Conservation (phyloP, 2,888 invertebrate species). For the Oxystoma pomonae region DNA sequence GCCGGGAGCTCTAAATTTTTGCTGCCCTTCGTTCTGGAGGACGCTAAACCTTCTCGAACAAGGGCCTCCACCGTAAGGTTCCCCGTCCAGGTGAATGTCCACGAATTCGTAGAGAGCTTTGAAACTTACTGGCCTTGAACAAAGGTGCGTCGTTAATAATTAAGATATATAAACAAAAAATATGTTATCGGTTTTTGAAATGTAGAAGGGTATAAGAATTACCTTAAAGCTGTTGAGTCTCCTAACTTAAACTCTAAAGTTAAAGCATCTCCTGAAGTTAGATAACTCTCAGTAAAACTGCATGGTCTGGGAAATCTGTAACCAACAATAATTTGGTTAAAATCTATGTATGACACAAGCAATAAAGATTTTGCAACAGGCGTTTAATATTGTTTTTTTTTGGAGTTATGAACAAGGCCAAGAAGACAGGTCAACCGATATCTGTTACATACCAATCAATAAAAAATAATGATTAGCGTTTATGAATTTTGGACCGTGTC, state of each 20-base stretch:
- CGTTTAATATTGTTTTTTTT: no score
- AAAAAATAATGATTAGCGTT: no score
- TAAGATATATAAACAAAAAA: neutral
- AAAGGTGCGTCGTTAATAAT: no score
- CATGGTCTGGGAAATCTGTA: slow-evolving; percentile 64
- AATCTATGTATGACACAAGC: no score
- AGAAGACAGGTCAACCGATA: no score
- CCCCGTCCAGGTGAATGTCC: slow-evolving; percentile 80
- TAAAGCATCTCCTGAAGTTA: slow-evolving; percentile 75
- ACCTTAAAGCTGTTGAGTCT: slow-evolving; percentile 83
- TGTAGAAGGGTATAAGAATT: slow-evolving; percentile 35
- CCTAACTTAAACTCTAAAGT: slow-evolving; percentile 75
- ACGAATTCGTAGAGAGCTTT: slow-evolving; percentile 86
- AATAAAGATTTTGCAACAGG: no score
- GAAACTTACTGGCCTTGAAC: slow-evolving; percentile 76
- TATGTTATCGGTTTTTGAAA: no score
- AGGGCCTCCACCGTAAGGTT: slow-evolving; percentile 67
- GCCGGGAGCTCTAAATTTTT: slow-evolving; percentile 73
- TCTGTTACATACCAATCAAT: no score
- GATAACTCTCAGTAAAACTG: slow-evolving; percentile 71
- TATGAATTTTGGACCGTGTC: no score
- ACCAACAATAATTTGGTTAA: no score
- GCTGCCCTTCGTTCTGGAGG: slow-evolving; percentile 55
- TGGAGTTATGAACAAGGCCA: no score
- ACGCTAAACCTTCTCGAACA: slow-evolving; percentile 72